Evolutionary conservation across 2,113 vertebrate genomes (phyloP), one percentile per base, ranked within the genome.

Genomic region (Setophaga coronata): DNA sequence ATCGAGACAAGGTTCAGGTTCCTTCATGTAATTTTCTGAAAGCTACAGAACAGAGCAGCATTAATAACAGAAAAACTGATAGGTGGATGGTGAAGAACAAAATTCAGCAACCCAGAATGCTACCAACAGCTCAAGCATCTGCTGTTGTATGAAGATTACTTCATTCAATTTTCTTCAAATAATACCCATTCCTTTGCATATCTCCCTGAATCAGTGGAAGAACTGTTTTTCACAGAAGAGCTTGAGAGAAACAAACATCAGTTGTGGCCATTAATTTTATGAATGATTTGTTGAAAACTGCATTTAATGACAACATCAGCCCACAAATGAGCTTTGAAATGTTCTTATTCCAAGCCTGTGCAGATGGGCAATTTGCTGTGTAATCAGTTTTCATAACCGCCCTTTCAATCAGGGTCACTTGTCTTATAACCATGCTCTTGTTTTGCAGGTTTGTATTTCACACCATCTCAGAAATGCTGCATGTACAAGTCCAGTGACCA

Each of bases 221-320:
- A 82, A 61, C 26, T 90, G 43, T 79, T 94, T 83, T 78, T 93
- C 76, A 90, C 50, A 69, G 60, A 70, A 51, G 60, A 88, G 58
- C 87, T 84, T 82, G 80, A 42, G 43, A 94, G 40, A 92, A 92
- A 81, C 53, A 92, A 69, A 19, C 56, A 71, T 93, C 56, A 87
- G 67, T 90, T 95, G 70, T 76, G 81, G 65, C 72, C 76, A 92
- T 88, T 82, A 94, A 82, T 95, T 95, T 83, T 93, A 82, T 69
- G 65, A 95, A 87, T 91, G 81, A 91, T 94, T 97, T 94, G 87
- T 89, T 81, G 82, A 58, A 97, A 96, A 87, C 45, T 50, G 38
- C 70, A 74, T 93, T 95, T 84, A 97, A 81, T 20, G 50, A 82
- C 93, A 97, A 73, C 56, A 95, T 76, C 66, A 82, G 67, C 42